Percentiles rank a stretch among this genome's conserved stretches.
Evolutionary conservation across 2,113 vertebrate genomes (phyloP).

Genomic region (Gnathonemus echidnorhynchus): DNA sequence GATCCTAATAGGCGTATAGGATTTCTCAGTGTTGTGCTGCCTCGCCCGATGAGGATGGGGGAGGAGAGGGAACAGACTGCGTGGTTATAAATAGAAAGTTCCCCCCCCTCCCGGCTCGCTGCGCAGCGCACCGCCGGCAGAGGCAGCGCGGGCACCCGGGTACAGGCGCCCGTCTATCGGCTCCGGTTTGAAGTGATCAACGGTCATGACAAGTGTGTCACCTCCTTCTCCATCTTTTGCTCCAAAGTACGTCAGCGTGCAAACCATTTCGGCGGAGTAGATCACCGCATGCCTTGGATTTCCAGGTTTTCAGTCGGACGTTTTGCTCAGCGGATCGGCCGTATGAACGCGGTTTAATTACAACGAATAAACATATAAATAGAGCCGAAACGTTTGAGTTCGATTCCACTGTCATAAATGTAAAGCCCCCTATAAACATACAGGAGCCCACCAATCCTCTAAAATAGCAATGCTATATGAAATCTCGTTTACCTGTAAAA

Average conservation of each 20-base stretch:
- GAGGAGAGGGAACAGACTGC: constrained; percentile 23
- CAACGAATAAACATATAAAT: not conserved
- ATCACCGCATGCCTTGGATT: not conserved
- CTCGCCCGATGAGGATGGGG: constrained; percentile 21
- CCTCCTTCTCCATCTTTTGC: not conserved
- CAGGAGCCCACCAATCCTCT: not conserved
- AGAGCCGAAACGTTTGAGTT: not conserved
- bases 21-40: constrained; percentile 37
- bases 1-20: constrained; percentile 34
- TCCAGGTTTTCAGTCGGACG: not conserved
- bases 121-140: not conserved
- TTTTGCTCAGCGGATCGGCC: not conserved
- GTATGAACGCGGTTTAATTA: not conserved
- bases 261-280: not conserved
- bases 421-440: not conserved
- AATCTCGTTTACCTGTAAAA: not conserved
- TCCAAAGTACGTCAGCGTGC: not conserved
- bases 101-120: constrained; percentile 20
- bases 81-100: constrained; percentile 45
- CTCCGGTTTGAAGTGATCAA: not conserved
- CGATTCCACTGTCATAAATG: not conserved
- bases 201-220: not conserved
- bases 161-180: not conserved
- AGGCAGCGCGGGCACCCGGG: not conserved
- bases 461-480: not conserved